Evolutionary conservation across 2,797 vertebrate species (phyloP).

Genomic region (Betta splendens): DNA sequence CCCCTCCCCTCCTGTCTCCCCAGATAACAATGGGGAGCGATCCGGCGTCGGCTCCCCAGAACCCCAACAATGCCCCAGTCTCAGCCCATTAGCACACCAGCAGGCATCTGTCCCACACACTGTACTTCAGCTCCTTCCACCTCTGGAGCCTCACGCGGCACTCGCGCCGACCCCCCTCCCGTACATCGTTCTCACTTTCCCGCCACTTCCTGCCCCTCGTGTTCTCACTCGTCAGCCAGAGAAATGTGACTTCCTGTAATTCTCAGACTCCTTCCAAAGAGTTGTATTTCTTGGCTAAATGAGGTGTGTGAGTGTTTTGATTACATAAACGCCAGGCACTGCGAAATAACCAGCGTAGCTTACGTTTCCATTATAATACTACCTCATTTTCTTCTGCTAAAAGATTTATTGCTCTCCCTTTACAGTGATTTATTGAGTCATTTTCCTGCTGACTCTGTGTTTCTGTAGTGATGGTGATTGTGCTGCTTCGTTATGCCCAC

Average conservation of each 20-base stretch:
- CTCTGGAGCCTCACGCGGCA: constrained; percentile 36
- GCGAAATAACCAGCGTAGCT: constrained; percentile 12
- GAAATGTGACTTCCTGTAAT: constrained; percentile 29
- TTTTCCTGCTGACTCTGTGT: background rate
- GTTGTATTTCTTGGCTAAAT: constrained; percentile 48
- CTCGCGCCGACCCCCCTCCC: constrained; percentile 30
- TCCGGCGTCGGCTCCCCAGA: constrained; percentile 47
- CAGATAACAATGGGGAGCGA: constrained; percentile 61
- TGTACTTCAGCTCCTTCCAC: constrained; percentile 44
- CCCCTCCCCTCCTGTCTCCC: constrained; percentile 16
- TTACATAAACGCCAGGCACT: constrained; percentile 40
- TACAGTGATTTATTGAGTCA: background rate
- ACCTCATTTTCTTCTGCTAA: background rate
- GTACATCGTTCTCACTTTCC: constrained; percentile 46
- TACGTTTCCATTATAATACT: constrained; percentile 21
- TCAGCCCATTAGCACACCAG: constrained; percentile 63
- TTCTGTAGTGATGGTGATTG: constrained; percentile 85
- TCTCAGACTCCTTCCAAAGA: constrained; percentile 38
- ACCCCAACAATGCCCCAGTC: constrained; percentile 64
- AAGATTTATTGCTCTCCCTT: background rate
- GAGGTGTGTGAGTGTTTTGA: constrained; percentile 16
- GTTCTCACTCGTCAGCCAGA: constrained; percentile 32
- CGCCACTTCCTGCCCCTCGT: constrained; percentile 45
- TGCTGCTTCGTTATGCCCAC: constrained; percentile 87
- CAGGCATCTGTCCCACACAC: constrained; percentile 56